These are phyloP conservation scores for Catharus bicknelli DNA, from an alignment of 2,113 vertebrate genomes.

Conservation along the genomic window DNA sequence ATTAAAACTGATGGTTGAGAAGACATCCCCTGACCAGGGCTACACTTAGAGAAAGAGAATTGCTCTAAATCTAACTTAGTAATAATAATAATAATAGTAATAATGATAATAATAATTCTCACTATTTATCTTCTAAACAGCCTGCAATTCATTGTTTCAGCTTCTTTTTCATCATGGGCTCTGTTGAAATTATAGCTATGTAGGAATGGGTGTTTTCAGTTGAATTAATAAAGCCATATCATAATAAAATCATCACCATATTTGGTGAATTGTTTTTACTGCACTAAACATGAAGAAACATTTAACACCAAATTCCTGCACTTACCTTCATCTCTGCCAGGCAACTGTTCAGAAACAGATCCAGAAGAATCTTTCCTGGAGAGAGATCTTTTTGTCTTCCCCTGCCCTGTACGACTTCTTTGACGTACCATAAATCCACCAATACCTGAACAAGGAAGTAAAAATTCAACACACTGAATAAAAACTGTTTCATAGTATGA, in stretches of 20 bases:
- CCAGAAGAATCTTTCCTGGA: constrained; percentile 89
- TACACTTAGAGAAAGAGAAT: neutral
- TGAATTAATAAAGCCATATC: neutral
- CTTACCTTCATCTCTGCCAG: constrained; percentile 84
- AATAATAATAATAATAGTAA: neutral
- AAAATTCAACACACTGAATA: neutral
- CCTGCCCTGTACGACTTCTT: constrained; percentile 88
- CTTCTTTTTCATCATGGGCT: neutral
- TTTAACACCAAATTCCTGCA: neutral
- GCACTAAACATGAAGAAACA: neutral
- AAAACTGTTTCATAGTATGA: neutral
- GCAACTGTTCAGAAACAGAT: constrained; percentile 81
- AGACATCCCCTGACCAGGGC: neutral
- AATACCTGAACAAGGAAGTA: constrained; percentile 80
- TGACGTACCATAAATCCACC: constrained; percentile 99
- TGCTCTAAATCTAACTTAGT: neutral
- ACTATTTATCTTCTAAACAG: neutral
- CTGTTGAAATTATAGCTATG: neutral
- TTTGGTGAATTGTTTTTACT: neutral
- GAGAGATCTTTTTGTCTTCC: constrained; percentile 83
- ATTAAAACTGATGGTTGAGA: neutral
- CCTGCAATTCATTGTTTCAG: neutral
- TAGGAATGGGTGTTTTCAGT: neutral
- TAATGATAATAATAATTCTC: neutral
- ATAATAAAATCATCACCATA: neutral